Percentiles rank a stretch among this genome's conserved stretches.
These are phyloP conservation scores for Drosophila lacteicornis DNA, from an alignment of 1,140 invertebrate species.

Conservation along the genomic window DNA sequence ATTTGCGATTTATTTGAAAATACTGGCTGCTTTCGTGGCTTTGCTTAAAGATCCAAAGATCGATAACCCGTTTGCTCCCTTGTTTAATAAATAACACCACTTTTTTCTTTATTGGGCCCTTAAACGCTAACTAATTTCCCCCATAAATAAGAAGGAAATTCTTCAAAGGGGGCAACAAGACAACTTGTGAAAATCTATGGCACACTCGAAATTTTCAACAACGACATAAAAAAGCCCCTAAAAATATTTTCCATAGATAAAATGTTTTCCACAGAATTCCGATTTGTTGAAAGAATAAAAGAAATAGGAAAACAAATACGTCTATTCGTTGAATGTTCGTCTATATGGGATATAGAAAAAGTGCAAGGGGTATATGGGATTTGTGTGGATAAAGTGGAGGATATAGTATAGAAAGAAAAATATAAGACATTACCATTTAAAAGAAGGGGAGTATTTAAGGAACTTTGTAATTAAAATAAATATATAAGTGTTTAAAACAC, in stretches of 20 bases:
- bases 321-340: conserved; percentile 8
- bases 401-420: background rate
- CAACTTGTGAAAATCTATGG: conserved; percentile 34
- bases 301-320: conserved; percentile 27
- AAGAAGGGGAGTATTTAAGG: no score
- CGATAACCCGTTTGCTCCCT: background rate
- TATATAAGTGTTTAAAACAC: background rate
- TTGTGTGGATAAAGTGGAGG: background rate
- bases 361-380: background rate
- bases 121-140: background rate
- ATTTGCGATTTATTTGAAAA: background rate
- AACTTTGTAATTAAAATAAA: background rate
- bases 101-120: background rate
- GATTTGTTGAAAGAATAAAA: conserved; percentile 32
- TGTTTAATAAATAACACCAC: conserved; percentile 11
- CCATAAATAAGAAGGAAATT: conserved; percentile 30
- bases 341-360: background rate
- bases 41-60: conserved; percentile 4
- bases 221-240: conserved; percentile 42
- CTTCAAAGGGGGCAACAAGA: background rate
- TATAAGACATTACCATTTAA: background rate
- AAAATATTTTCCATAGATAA: conserved; percentile 54
- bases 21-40: background rate
- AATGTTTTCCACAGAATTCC: conserved; percentile 36
- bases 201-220: conserved; percentile 49